Conservation (phyloP, 2,797 vertebrate species). For the Lithobates sylvaticus region DNA sequence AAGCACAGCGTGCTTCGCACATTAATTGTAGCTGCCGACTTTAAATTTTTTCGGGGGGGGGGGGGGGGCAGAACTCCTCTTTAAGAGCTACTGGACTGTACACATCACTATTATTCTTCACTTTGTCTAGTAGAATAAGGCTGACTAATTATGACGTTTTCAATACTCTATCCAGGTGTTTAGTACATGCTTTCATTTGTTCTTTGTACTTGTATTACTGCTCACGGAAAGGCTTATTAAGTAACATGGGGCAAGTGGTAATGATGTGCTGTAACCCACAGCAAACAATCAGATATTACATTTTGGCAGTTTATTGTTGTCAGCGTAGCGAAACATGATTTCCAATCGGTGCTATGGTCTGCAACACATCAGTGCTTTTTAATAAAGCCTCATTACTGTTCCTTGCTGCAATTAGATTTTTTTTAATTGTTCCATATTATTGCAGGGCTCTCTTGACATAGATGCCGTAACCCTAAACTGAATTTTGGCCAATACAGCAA, state of each 20-base stretch:
- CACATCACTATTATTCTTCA: neutral
- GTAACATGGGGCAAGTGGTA: neutral
- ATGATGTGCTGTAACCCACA: neutral
- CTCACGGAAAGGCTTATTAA: neutral
- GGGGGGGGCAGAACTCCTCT: no score
- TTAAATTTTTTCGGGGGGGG: no score
- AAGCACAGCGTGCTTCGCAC: no score
- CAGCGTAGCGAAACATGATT: neutral
- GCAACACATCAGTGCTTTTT: neutral
- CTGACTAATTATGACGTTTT: neutral
- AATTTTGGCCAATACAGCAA: neutral
- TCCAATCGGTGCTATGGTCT: neutral
- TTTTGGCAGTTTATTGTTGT: neutral
- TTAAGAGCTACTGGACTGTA: no score
- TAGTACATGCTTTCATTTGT: neutral
- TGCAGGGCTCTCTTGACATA: neutral
- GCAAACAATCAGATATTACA: neutral
- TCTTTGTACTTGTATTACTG: neutral
- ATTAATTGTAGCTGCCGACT: no score
- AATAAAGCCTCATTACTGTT: neutral
- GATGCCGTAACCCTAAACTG: neutral
- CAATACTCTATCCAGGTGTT: neutral
- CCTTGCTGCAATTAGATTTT: neutral
- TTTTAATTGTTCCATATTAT: neutral
- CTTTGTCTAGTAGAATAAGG: neutral